Evolutionary conservation across 1,140 invertebrate genomes (phyloP).

Genomic region (Drosophila malerkotliana): DNA sequence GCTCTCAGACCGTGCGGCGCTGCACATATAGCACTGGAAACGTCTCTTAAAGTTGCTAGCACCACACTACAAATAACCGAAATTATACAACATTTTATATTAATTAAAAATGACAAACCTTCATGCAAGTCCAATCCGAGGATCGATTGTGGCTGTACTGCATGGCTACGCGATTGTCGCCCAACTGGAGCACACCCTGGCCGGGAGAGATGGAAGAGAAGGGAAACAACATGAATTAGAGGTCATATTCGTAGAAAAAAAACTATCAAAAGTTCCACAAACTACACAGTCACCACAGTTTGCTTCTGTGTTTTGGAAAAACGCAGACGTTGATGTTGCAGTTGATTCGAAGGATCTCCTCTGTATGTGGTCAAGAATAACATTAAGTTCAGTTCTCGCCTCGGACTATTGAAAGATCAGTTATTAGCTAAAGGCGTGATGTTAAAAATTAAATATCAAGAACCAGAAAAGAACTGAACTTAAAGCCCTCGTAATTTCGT

Average conservation of each 20-base stretch:
- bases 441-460: not conserved
- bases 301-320: conserved; percentile 67
- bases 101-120: conserved; percentile 82
- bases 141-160: conserved; percentile 88
- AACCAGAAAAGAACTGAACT: conserved; percentile 25
- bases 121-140: conserved; percentile 89
- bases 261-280: conserved; percentile 58
- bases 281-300: conserved; percentile 83
- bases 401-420: not conserved
- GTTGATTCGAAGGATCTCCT: conserved; percentile 14
- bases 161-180: conserved; percentile 89
- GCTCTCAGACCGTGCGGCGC: conserved; percentile 90
- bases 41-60: conserved; percentile 96
- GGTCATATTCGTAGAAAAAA: conserved; percentile 8
- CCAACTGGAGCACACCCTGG: conserved; percentile 88
- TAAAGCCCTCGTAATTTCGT: conserved; percentile 6
- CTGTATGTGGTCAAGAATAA: conserved; percentile 30
- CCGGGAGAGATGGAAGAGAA: conserved; percentile 57
- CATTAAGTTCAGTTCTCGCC: conserved; percentile 62
- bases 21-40: conserved; percentile 95
- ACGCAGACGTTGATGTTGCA: conserved; percentile 34
- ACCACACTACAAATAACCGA: conserved; percentile 88
- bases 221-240: conserved; percentile 69
- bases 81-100: not conserved
- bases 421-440: not conserved